Percentiles rank a stretch among this genome's conserved stretches.
phyloP scores from a whole-genome alignment of 2,888 invertebrate species.

The Tetropium fuscum region DNA sequence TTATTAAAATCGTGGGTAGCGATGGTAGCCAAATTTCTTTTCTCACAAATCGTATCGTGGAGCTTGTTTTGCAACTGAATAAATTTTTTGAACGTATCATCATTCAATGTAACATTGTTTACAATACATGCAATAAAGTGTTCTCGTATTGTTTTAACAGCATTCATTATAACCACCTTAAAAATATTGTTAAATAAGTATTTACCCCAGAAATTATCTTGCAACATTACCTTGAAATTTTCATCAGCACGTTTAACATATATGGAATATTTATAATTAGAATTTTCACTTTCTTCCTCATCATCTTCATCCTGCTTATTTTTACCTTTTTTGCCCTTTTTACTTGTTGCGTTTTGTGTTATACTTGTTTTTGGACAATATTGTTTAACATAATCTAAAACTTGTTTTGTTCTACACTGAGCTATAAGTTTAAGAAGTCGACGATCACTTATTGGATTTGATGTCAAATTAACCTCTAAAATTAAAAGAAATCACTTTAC shows the following conservation, averaged over 20 bases:
- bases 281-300: constrained; percentile 42
- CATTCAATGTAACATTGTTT: constrained; percentile 72
- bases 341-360: constrained; percentile 21
- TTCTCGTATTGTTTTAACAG: constrained; percentile 74
- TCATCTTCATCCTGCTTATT: constrained; percentile 57
- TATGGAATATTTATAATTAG: constrained; percentile 59
- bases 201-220: constrained; percentile 10
- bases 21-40: constrained; percentile 82
- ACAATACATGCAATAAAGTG: constrained; percentile 81
- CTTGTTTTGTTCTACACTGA: constrained; percentile 80
- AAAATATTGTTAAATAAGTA: constrained; percentile 29
- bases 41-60: constrained; percentile 81
- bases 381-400: constrained; percentile 81
- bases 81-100: constrained; percentile 76
- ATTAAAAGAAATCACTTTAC: no score
- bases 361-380: constrained; percentile 69
- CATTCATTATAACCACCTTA: constrained; percentile 50
- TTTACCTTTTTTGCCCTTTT: constrained; percentile 59
- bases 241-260: constrained; percentile 52
- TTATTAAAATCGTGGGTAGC: constrained; percentile 85
- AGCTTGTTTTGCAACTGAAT: constrained; percentile 84
- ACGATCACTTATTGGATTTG: constrained; percentile 80
- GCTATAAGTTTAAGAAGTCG: constrained; percentile 80
- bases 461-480: constrained; percentile 79
- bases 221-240: constrained; percentile 42